Percentiles rank a stretch among this genome's conserved stretches.
These are phyloP conservation scores for Bombus superbus DNA, from an alignment of 1,140 invertebrate species.

Conservation along the genomic window DNA sequence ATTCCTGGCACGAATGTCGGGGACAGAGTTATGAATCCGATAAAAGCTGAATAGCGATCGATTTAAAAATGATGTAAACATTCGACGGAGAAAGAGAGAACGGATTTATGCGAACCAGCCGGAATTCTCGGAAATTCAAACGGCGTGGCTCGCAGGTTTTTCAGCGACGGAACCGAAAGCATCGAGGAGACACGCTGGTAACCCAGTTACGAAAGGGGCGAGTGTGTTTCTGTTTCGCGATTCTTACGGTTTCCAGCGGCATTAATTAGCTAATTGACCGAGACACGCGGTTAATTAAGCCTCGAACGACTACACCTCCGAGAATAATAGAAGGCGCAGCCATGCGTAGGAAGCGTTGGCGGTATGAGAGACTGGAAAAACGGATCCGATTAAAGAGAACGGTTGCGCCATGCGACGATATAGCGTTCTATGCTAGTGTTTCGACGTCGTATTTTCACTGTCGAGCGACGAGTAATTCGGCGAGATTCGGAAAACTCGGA, in stretches of 20 bases:
- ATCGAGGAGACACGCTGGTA: slow-evolving; percentile 26
- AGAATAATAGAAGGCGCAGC: slow-evolving; percentile 57
- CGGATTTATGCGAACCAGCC: not conserved
- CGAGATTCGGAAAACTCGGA: not conserved
- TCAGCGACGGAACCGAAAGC: too few species aligned
- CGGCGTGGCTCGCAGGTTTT: not conserved
- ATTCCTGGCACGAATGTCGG: too few species aligned
- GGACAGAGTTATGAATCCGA: not conserved
- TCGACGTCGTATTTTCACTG: not conserved
- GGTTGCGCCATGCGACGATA: not conserved
- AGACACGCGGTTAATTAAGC: slow-evolving; percentile 62
- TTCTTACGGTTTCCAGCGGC: slow-evolving; percentile 53
- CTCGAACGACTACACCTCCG: slow-evolving; percentile 35
- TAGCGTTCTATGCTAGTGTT: not conserved
- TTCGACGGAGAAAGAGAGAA: not conserved
- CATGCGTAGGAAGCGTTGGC: slow-evolving; percentile 40
- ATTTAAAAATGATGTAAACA: slow-evolving; percentile 25
- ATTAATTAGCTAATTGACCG: slow-evolving; percentile 74
- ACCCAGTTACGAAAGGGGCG: slow-evolving; percentile 52
- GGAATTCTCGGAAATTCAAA: not conserved
- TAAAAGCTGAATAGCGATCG: not conserved
- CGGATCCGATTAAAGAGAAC: not conserved
- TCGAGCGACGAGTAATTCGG: slow-evolving; percentile 32
- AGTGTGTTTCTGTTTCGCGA: slow-evolving; percentile 17
- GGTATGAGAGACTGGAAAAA: slow-evolving; percentile 30